Evolutionary conservation across 2,888 invertebrate species (phyloP).

Genomic region (Xestobium rufovillosum): DNA sequence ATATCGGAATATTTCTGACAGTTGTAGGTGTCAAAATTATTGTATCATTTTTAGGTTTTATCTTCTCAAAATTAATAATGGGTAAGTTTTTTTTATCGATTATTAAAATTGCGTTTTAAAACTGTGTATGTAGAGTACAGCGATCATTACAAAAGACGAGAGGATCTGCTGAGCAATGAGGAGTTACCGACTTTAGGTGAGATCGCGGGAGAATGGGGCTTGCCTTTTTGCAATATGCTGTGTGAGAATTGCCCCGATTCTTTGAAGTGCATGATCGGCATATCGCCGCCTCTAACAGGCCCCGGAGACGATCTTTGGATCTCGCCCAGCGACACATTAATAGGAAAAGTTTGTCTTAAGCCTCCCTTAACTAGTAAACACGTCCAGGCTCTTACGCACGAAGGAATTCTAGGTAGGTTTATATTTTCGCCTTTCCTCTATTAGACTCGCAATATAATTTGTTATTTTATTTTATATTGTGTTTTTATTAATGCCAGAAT

Average conservation of each 20-base stretch:
- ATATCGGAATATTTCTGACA: too few relatives aligned
- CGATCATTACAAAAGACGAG: slow-evolving; percentile 28
- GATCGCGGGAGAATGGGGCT: slow-evolving; percentile 34
- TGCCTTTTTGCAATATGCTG: slow-evolving; percentile 34
- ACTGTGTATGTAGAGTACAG: slow-evolving; percentile 24
- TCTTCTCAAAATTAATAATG: too few relatives aligned
- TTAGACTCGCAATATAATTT: too few relatives aligned
- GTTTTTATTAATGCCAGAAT: too few relatives aligned
- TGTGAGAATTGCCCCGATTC: slow-evolving; percentile 34
- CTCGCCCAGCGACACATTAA: slow-evolving; percentile 42
- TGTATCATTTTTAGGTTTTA: too few relatives aligned
- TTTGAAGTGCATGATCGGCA: slow-evolving; percentile 33
- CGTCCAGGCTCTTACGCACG: slow-evolving; percentile 40
- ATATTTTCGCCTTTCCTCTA: too few relatives aligned
- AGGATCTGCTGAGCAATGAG: slow-evolving; percentile 23
- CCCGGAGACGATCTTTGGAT: slow-evolving; percentile 40
- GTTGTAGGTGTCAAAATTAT: too few relatives aligned
- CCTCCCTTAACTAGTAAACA: slow-evolving; percentile 39
- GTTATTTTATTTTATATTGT: not conserved
- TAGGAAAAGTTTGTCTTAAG: slow-evolving; percentile 39
- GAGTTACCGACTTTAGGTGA: slow-evolving; percentile 38
- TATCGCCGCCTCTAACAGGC: slow-evolving; percentile 35
- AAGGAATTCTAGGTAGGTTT: slow-evolving; percentile 38
- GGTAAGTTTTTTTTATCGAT: too few relatives aligned
- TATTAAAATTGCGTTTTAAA: too few relatives aligned